phyloP scores from a whole-genome alignment of 2,113 vertebrate genomes.

The Microcebus tavaratra region DNA sequence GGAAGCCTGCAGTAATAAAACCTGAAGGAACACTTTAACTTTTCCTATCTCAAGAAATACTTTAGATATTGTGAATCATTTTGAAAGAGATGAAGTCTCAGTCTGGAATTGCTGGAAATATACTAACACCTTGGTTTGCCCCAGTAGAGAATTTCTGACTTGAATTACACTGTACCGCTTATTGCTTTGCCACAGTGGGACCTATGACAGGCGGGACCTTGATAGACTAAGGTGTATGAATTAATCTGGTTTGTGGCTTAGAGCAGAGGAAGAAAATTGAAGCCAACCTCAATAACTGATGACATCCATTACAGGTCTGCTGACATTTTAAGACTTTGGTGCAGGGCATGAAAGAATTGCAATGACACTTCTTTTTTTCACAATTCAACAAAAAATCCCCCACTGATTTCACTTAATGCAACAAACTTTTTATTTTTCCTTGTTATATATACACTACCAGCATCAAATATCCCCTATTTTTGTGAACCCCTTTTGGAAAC shows the following conservation, averaged over 20 bases:
- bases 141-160: neutral
- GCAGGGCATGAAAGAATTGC: neutral
- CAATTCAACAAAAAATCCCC: neutral
- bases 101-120: neutral
- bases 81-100: neutral
- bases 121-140: neutral
- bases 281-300: neutral
- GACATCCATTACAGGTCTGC: neutral
- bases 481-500: conserved; percentile 47
- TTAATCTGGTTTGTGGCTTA: neutral
- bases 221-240: neutral
- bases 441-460: neutral
- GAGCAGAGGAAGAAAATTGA: neutral
- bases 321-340: neutral
- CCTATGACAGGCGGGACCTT: neutral
- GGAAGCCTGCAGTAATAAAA: neutral
- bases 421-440: neutral
- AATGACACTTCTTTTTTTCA: neutral
- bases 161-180: neutral
- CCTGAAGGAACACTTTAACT: neutral
- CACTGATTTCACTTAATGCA: neutral
- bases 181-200: neutral
- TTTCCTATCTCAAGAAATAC: neutral
- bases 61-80: neutral
- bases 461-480: neutral